These are phyloP conservation scores for Onthophagus taurus DNA, from an alignment of 1,140 invertebrate species.

Conservation along the genomic window DNA sequence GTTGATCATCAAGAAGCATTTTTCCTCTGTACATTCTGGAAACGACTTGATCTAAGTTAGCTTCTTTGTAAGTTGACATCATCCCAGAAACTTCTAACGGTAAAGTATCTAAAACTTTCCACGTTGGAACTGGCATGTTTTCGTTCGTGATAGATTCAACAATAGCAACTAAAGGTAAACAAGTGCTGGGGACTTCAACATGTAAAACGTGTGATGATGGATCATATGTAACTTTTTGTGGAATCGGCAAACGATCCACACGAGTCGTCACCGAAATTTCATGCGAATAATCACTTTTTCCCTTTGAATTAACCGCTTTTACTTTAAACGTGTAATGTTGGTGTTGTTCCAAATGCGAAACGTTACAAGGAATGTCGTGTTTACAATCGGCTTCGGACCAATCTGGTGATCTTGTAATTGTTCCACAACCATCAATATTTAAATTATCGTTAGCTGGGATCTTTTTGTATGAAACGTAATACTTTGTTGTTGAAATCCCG, in stretches of 20 bases:
- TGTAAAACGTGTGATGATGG: conserved; percentile 61
- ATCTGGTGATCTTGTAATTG: conserved; percentile 48
- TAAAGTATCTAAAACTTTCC: conserved; percentile 61
- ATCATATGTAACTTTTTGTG: conserved; percentile 72
- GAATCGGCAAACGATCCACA: conserved; percentile 72
- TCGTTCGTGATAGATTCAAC: conserved; percentile 56
- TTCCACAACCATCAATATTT: conserved; percentile 50
- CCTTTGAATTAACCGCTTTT: conserved; percentile 77
- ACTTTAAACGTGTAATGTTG: conserved; percentile 72
- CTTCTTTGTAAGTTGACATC: conserved; percentile 56
- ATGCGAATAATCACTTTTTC: conserved; percentile 74
- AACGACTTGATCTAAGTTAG: conserved; percentile 45
- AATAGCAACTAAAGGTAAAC: conserved; percentile 58
- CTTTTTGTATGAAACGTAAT: conserved; percentile 67
- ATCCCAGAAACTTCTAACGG: conserved; percentile 57
- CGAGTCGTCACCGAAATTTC: conserved; percentile 68
- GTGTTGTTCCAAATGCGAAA: conserved; percentile 72
- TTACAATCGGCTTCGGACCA: conserved; percentile 79
- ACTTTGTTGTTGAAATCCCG: conserved; percentile 73
- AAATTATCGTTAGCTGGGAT: conserved; percentile 50
- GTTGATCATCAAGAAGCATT: conserved; percentile 43
- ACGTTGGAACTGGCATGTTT: conserved; percentile 47
- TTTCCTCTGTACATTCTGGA: conserved; percentile 29
- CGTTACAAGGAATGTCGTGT: conserved; percentile 75
- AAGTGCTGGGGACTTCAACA: conserved; percentile 68